These are phyloP conservation scores for roundworm (Caenorhabditis elegans) DNA, from an alignment of 1,140 invertebrate species.

Conservation along the genomic window DNA sequence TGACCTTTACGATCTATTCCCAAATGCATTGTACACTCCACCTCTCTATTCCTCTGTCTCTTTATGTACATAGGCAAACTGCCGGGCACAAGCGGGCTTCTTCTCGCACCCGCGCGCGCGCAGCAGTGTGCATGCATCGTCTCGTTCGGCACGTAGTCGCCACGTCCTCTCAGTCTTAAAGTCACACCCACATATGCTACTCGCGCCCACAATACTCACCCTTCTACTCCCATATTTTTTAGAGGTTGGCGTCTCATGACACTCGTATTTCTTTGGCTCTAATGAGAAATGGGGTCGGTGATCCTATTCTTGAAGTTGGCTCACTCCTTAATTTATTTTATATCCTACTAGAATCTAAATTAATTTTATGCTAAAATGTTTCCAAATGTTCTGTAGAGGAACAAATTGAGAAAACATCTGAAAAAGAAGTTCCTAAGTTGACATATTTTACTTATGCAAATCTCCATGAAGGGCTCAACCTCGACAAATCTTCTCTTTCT, in stretches of 20 bases:
- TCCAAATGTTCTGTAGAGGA: no score
- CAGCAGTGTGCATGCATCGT: slow-evolving; percentile 1
- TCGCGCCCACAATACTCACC: background rate
- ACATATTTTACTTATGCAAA: no score
- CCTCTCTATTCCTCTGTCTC: background rate
- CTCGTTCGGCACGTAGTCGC: slow-evolving; percentile 24
- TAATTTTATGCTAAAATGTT: no score
- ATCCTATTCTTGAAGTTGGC: no score
- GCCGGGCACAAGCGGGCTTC: background rate
- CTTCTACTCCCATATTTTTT: background rate
- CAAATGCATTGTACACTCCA: background rate
- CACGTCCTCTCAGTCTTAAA: background rate
- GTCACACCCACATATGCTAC: background rate
- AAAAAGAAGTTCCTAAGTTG: no score
- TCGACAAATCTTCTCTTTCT: slow-evolving; percentile 10
- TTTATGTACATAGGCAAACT: slow-evolving; percentile 18
- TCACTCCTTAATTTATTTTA: no score
- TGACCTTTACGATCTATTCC: background rate
- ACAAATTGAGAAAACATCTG: no score
- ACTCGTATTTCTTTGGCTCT: background rate
- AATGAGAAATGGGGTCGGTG: no score
- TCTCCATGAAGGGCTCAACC: background rate
- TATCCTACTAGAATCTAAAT: no score
- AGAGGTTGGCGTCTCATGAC: background rate
- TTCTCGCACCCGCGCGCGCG: background rate